phyloP scores from a whole-genome alignment of 2,888 invertebrate genomes.

The Drepana falcataria region DNA sequence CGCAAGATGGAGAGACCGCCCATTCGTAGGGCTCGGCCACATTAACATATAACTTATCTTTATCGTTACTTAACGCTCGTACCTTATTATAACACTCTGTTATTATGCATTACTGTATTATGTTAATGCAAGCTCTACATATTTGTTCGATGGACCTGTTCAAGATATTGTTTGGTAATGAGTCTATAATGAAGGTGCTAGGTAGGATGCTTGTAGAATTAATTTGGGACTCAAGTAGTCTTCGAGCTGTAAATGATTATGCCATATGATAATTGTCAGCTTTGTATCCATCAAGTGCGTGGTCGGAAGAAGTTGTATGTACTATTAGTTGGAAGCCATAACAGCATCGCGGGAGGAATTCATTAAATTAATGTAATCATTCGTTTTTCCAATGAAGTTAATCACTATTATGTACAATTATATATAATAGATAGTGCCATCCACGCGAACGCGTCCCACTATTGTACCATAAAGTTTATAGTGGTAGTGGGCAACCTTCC shows the following conservation, averaged over 20 bases:
- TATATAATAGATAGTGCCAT: no score
- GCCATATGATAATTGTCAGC: background rate
- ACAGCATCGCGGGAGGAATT: no score
- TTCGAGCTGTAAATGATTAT: background rate
- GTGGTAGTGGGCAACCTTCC: no score
- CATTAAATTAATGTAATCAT: no score
- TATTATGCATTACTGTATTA: slow-evolving; percentile 14
- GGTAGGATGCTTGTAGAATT: background rate
- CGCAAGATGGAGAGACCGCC: slow-evolving; percentile 16
- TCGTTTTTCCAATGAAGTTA: no score
- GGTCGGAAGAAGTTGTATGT: no score
- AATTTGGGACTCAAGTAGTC: background rate
- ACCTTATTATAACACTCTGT: background rate
- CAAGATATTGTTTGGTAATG: slow-evolving; percentile 21
- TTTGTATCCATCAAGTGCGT: background rate
- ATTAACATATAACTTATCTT: slow-evolving; percentile 9
- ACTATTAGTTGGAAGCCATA: no score
- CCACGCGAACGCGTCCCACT: no score
- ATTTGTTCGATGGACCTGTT: slow-evolving; percentile 13
- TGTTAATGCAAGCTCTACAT: slow-evolving; percentile 21
- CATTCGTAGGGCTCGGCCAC: slow-evolving; percentile 9
- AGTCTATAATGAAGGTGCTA: slow-evolving; percentile 4
- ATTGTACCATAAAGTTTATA: no score
- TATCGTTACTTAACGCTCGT: background rate
- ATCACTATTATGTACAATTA: no score